Percentiles rank a stretch among this genome's conserved stretches.
These are phyloP conservation scores for Maccullochella peelii DNA, from an alignment of 2,113 vertebrate genomes.

Conservation along the genomic window DNA sequence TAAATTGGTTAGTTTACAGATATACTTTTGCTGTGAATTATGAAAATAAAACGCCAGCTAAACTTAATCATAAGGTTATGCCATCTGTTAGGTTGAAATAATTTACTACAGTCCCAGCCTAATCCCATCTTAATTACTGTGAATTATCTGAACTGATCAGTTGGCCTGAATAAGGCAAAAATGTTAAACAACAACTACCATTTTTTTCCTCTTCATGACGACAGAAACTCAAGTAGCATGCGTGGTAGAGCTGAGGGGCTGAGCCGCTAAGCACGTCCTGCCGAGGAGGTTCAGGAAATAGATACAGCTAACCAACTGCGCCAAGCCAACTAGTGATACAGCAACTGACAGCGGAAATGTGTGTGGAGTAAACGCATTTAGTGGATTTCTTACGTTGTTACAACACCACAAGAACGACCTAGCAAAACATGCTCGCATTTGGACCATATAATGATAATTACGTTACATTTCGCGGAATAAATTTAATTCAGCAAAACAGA, in stretches of 20 bases:
- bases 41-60: background rate
- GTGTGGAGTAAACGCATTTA: constrained; percentile 29
- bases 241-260: constrained; percentile 43
- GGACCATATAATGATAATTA: too few species aligned
- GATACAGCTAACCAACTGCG: constrained; percentile 36
- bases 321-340: constrained; percentile 10
- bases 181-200: constrained; percentile 20
- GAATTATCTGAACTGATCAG: background rate
- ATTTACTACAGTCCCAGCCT: too few species aligned
- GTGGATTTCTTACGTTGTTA: too few species aligned
- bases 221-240: constrained; percentile 43
- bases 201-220: constrained; percentile 40
- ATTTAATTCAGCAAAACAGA: background rate
- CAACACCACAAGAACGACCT: background rate
- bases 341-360: constrained; percentile 6
- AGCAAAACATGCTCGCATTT: background rate
- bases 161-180: background rate
- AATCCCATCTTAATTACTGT: too few species aligned
- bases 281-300: constrained; percentile 70
- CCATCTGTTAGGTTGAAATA: background rate
- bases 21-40: background rate
- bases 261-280: constrained; percentile 59
- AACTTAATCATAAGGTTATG: background rate
- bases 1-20: background rate
- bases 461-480: background rate